A percentile compares a stretch with the other conserved stretches of the same genome.
Evolutionary conservation across 2,888 invertebrate genomes (phyloP).

Genomic region (Pseudoips prasinana): DNA sequence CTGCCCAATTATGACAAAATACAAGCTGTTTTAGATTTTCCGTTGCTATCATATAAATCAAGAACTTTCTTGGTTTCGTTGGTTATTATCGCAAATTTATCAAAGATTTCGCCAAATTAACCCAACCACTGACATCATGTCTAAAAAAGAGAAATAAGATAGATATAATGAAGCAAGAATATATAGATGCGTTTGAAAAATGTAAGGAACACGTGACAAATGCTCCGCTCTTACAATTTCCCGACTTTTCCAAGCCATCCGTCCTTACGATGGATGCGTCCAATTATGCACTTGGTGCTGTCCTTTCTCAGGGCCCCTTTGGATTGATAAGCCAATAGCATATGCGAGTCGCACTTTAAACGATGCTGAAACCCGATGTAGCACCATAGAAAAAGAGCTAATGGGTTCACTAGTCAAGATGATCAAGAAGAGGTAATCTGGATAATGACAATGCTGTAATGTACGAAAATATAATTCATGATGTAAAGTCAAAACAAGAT

Average conservation of each 20-base stretch:
- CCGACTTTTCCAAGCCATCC: constrained; percentile 26
- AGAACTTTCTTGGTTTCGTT: constrained; percentile 44
- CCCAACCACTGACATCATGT: constrained; percentile 8
- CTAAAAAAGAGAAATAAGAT: constrained; percentile 8
- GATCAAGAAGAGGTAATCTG: constrained; percentile 2
- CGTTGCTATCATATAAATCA: constrained; percentile 30
- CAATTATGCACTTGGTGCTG: constrained; percentile 23
- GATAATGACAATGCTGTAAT: too few species aligned
- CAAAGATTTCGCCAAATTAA: constrained; percentile 34
- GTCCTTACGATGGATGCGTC: constrained; percentile 27
- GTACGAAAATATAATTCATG: too few species aligned
- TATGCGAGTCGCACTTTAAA: constrained; percentile 11
- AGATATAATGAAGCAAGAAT: constrained; percentile 7
- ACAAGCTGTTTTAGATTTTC: constrained; percentile 26
- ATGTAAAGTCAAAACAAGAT: not conserved
- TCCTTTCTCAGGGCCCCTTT: constrained; percentile 25
- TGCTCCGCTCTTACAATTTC: constrained; percentile 9
- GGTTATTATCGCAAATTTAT: constrained; percentile 52
- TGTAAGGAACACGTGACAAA: constrained; percentile 9
- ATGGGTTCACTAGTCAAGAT: not conserved
- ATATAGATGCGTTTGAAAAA: constrained; percentile 11
- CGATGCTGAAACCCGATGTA: constrained; percentile 4
- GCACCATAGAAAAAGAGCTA: constrained; percentile 5
- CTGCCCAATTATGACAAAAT: constrained; percentile 35
- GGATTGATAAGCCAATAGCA: constrained; percentile 25